Evolutionary conservation across 2,113 vertebrate genomes (phyloP).

Genomic region (Diadophis punctatus): DNA sequence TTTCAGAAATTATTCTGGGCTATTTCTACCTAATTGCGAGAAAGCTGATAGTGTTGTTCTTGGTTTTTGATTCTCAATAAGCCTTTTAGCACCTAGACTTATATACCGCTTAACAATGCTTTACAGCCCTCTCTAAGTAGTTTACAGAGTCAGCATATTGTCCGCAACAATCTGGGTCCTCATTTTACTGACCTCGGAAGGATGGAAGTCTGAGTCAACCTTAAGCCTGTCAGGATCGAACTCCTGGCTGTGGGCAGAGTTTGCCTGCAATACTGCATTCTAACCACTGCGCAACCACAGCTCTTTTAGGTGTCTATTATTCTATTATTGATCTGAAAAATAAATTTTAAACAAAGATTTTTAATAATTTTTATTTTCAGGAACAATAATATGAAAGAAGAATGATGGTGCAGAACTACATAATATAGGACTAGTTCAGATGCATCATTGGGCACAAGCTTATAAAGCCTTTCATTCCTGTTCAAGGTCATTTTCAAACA

Average conservation of each 20-base stretch:
- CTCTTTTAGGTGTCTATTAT: neutral
- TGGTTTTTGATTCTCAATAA: neutral
- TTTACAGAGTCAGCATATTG: neutral
- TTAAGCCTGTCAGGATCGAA: neutral
- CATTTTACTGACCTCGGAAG: neutral
- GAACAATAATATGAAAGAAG: neutral
- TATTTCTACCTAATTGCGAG: neutral
- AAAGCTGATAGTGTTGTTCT: neutral
- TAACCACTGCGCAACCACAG: neutral
- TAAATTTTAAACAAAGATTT: neutral
- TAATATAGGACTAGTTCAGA: neutral
- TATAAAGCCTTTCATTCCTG: neutral
- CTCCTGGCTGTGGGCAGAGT: neutral
- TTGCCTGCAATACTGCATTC: neutral
- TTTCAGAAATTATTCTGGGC: neutral
- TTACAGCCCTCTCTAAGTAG: neutral
- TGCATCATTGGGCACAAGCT: neutral
- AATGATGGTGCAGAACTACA: too few species aligned
- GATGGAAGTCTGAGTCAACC: neutral
- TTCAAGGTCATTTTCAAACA: neutral
- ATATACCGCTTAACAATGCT: neutral
- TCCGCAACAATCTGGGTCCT: neutral
- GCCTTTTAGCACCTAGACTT: neutral
- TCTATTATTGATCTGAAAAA: neutral
- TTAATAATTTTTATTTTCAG: neutral